These are phyloP conservation scores for Lophotis ruficrista DNA, from an alignment of 2,113 vertebrate species.

Conservation along the genomic window DNA sequence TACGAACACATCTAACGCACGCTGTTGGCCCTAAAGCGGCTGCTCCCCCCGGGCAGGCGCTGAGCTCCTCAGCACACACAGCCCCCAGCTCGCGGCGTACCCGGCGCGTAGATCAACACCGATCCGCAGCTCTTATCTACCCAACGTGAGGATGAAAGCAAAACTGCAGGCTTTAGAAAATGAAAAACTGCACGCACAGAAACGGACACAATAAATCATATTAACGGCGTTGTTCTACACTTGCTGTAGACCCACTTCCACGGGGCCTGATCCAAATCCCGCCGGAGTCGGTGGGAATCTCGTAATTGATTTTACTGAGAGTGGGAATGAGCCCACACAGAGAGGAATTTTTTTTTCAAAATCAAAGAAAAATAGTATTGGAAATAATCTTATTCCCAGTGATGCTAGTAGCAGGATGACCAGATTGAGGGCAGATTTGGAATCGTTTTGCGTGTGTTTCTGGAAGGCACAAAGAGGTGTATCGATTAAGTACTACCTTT, in stretches of 20 bases:
- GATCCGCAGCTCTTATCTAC: conserved; percentile 60
- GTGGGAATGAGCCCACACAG: conserved; percentile 65
- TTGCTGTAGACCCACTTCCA: conserved; percentile 59
- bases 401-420: background rate
- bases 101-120: conserved; percentile 15
- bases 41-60: background rate
- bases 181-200: conserved; percentile 52
- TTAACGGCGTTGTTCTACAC: conserved; percentile 58
- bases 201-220: conserved; percentile 65
- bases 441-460: background rate
- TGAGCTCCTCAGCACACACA: conserved; percentile 30
- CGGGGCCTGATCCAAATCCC: conserved; percentile 58
- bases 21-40: background rate
- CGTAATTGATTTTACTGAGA: conserved; percentile 55
- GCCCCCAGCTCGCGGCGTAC: conserved; percentile 3
- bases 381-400: conserved; percentile 19
- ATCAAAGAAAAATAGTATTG: background rate
- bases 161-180: conserved; percentile 56
- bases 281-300: conserved; percentile 2
- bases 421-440: conserved; percentile 53
- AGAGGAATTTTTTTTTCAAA: background rate
- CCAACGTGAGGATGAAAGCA: conserved; percentile 62
- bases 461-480: conserved; percentile 43
- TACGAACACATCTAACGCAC: background rate
- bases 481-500: conserved; percentile 56